Evolutionary conservation across 37 sponge, comb jelly and placozoan species (phyloP), one percentile per base, ranked within the genome.

Genomic region (Aphrocallistes beatrix): DNA sequence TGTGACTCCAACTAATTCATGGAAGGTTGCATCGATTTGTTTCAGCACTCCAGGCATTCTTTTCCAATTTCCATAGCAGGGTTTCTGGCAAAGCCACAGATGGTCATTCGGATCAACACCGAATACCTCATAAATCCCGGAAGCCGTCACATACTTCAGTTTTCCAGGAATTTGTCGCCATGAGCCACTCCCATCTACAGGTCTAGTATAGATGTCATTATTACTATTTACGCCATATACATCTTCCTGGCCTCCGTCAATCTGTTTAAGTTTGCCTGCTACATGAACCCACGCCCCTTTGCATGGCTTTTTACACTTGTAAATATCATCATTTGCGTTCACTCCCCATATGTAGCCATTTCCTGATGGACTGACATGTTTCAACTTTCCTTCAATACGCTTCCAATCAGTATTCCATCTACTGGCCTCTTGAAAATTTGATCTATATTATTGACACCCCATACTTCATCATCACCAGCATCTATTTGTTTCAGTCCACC

Each of bases 71-170:
- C 87, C 90, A 81, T 1, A 82, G 69, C 90, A 90, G 16, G 92
- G 92, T 50, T 92, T 92, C 51, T 89, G 85, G 83, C 92, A 92
- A 60, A 89, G 89, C n/a, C n/a, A n/a, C n/a, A n/a, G n/a, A n/a
- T n/a, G n/a, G n/a, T 89, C 51, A 16, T 9, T 37, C 10, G 38
- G 0, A 38, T 69, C 87, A 16, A 87, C 86, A 39, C 88, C 90
- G 90, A 89, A 92, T 1, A 92, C 86, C 50, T 86, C 89, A 37
- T 90, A 89, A 83, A 89, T 89, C 0, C 90, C 92, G 36, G 90
- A 89, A 32, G 90, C 92, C 39, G 90, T 86, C 6, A 92, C 92
- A 37, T 89, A 90, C 82, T 85, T 88, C 0, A 84, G 84, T 34
- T 37, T 37, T 37, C 87, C 40, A 8, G 81, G 84, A 36, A 75